Evolutionary conservation across 2,888 invertebrate species (phyloP).

Genomic region (Aphrophora alni): DNA sequence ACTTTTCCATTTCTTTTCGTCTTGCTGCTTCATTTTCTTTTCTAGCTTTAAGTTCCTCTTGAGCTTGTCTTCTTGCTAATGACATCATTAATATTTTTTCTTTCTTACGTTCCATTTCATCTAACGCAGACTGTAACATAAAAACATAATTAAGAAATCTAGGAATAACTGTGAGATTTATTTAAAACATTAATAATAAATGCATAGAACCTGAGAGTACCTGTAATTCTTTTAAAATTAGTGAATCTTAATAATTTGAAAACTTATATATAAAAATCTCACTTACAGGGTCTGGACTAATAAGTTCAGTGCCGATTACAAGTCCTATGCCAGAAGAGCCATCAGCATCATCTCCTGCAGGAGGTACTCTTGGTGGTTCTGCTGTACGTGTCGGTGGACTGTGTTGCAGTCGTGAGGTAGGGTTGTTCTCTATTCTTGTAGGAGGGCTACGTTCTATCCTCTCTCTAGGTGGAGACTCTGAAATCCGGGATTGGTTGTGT

Average conservation of each 20-base stretch:
- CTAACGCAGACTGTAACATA: constrained; percentile 72
- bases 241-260: too few relatives aligned
- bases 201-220: too few relatives aligned
- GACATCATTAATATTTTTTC: constrained; percentile 90
- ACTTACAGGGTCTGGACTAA: constrained; percentile 72
- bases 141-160: constrained; percentile 31
- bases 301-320: constrained; percentile 71
- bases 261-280: too few relatives aligned
- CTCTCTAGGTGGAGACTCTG: not conserved
- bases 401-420: not conserved
- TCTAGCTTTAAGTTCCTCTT: constrained; percentile 83
- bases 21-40: constrained; percentile 84
- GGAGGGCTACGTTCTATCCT: not conserved
- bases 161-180: too few relatives aligned
- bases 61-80: constrained; percentile 87
- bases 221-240: too few relatives aligned
- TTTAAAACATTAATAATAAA: too few relatives aligned
- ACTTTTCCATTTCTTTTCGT: constrained; percentile 76
- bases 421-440: not conserved
- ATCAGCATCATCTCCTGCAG: constrained; percentile 16
- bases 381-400: not conserved
- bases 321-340: constrained; percentile 60
- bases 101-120: constrained; percentile 93
- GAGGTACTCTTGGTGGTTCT: constrained; percentile 25
- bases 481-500: constrained; percentile 17